Base-by-base conservation (phyloP, 2,888 invertebrate genomes). In the Ctenicera cuprea region DNA sequence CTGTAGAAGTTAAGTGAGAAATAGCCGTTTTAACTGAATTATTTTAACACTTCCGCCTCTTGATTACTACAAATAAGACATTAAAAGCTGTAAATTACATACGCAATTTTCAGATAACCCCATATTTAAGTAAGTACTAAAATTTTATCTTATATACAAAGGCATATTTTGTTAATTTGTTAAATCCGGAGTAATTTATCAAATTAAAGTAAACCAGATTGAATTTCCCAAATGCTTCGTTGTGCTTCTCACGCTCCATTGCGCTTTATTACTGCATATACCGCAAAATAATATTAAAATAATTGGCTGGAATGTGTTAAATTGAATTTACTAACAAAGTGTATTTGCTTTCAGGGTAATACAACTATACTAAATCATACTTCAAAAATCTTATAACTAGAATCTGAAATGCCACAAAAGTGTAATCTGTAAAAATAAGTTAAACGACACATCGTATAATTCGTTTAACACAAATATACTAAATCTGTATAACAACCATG, bases 11-110 rank as follows among this genome's bases (percentile, higher is more conserved):
- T 45, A 45, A 59, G 67, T 45, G 67, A 67, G 67, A 67, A 67
- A 59, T 57, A 43, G 16, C 18, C 57, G 57, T 33, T 67, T 67
- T 67, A 59, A 59, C 67, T 67, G 54, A 67, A 57, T 67, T 67
- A 67, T 67, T 57, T 67, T 54, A 67, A 59, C 54, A 59, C 57
- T 22, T 67, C 67, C 67, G 20, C 57, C 54, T 38, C 38, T 30
- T 52, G 38, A 66, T 67, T 57, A 43, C 37, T 43, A 54, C 22
- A 45, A 67, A 59, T 67, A 52, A 67, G 67, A 57, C 59, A 67
- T 67, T 67, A 45, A 14, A 41, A 59, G 30, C 30, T 65, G 59
- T 9, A 59, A 59, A 59, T 59, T 59, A 59, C 16, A 41, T 16
- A 38, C 30, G n/a, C 26, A 54, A 9, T 30, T 54, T 54, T 30